Conservation (phyloP, 2,113 vertebrate genomes). For the Chamaetylas fuelleborni region DNA sequence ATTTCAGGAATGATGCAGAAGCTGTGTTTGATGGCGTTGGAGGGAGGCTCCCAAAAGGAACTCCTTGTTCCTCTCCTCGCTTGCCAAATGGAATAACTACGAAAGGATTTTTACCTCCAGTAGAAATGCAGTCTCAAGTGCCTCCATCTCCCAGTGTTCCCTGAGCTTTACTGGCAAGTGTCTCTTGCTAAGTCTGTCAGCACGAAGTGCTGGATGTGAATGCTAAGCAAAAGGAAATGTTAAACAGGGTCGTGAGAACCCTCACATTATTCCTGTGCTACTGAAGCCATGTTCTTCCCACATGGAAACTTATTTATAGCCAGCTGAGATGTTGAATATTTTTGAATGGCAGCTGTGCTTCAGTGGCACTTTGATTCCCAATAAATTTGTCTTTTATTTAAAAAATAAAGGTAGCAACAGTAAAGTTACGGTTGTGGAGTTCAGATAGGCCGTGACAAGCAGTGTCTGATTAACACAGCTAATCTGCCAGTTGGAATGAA, state of each 20-base stretch:
- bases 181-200: not conserved
- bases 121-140: not conserved
- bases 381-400: constrained; percentile 43
- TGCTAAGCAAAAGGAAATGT: not conserved
- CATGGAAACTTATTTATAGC: constrained; percentile 11
- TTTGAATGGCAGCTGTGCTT: constrained; percentile 50
- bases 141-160: not conserved
- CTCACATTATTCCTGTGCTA: not conserved
- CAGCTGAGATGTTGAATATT: not conserved
- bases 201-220: not conserved
- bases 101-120: not conserved
- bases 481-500: constrained; percentile 58
- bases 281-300: not conserved
- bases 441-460: constrained; percentile 50
- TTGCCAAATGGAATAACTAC: not conserved
- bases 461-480: constrained; percentile 44
- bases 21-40: not conserved
- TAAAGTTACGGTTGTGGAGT: not conserved
- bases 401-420: constrained; percentile 38
- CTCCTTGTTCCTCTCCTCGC: not conserved
- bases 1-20: not conserved
- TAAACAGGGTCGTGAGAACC: not conserved
- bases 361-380: not conserved
- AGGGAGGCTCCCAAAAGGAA: not conserved
- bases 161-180: not conserved